These are phyloP conservation scores for Lasioglossum zephyrum DNA, from an alignment of 2,888 invertebrate species.

Conservation along the genomic window DNA sequence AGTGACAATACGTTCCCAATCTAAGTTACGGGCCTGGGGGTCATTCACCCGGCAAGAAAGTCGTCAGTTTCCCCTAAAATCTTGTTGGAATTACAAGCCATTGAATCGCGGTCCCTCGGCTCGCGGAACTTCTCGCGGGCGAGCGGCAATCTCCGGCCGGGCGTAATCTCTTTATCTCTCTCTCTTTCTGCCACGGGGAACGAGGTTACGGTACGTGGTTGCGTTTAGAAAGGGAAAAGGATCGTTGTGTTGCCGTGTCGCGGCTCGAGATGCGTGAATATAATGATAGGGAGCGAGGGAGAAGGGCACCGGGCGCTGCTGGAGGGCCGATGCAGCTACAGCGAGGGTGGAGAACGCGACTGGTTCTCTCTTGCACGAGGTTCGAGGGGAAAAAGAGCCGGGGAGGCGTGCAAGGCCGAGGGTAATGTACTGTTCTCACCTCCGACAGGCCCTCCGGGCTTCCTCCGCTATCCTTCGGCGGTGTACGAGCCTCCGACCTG, in stretches of 20 bases:
- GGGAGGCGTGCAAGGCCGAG: slow-evolving; percentile 60
- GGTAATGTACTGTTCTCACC: slow-evolving; percentile 80
- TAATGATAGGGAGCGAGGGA: slow-evolving; percentile 65
- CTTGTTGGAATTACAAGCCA: slow-evolving; percentile 31
- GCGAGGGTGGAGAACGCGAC: slow-evolving; percentile 56
- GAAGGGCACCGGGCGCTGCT: slow-evolving; percentile 40
- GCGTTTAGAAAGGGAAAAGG: slow-evolving; percentile 54
- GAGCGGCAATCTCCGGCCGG: slow-evolving; percentile 16
- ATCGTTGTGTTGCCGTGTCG: slow-evolving; percentile 49
- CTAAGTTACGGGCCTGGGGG: neutral
- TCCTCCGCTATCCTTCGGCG: slow-evolving; percentile 71
- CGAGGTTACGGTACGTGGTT: slow-evolving; percentile 51
- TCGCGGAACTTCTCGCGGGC: slow-evolving; percentile 15
- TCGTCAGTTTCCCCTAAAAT: slow-evolving; percentile 46
- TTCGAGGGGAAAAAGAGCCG: slow-evolving; percentile 64
- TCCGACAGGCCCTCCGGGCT: slow-evolving; percentile 77
- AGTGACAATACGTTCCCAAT: slow-evolving; percentile 9
- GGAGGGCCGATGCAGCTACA: slow-evolving; percentile 51
- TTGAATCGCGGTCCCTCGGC: slow-evolving; percentile 30
- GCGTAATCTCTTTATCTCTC: slow-evolving; percentile 7
- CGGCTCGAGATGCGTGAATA: slow-evolving; percentile 67
- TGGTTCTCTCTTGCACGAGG: neutral
- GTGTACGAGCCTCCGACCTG: slow-evolving; percentile 45
- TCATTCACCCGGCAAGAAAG: slow-evolving; percentile 17
- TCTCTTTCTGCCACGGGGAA: slow-evolving; percentile 23